A percentile compares a stretch with the other conserved stretches of the same genome.
Conservation (phyloP, 1,140 invertebrate genomes). For the Sarcophaga peregrina region DNA sequence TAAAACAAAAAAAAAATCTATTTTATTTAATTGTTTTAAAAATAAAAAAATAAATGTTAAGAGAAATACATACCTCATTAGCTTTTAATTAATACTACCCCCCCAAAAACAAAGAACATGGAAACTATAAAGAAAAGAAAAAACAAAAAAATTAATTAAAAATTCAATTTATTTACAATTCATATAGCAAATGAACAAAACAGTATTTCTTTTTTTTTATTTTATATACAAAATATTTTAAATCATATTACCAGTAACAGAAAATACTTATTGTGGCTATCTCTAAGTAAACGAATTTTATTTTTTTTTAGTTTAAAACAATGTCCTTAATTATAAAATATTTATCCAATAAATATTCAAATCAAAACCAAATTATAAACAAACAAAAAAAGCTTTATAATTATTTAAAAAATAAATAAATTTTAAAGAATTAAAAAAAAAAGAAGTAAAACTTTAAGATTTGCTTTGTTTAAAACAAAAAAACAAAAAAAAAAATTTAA, state of each 20-base stretch:
- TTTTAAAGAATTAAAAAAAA: too few species aligned
- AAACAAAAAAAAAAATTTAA: neutral
- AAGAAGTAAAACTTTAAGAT: neutral
- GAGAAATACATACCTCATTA: slow-evolving; percentile 65
- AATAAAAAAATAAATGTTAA: slow-evolving; percentile 39
- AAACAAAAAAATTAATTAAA: neutral
- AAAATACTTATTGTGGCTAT: neutral
- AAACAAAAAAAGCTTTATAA: slow-evolving; percentile 50
- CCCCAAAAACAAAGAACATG: slow-evolving; percentile 31
- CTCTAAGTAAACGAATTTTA: neutral
- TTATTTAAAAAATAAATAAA: slow-evolving; percentile 12
- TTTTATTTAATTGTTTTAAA: slow-evolving; percentile 5
- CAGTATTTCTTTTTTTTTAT: neutral
- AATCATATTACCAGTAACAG: neutral
- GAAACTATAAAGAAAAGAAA: neutral
- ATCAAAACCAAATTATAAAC: neutral
- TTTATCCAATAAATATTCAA: neutral
- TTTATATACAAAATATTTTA: slow-evolving; percentile 13
- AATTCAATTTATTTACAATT: neutral
- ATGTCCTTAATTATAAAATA: too few species aligned
- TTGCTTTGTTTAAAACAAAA: neutral
- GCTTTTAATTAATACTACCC: slow-evolving; percentile 56
- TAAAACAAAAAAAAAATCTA: neutral
- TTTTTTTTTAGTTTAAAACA: neutral
- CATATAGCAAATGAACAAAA: neutral